Base-by-base conservation (phyloP, 2,888 invertebrate genomes). In the Drosophila gaucha region DNA sequence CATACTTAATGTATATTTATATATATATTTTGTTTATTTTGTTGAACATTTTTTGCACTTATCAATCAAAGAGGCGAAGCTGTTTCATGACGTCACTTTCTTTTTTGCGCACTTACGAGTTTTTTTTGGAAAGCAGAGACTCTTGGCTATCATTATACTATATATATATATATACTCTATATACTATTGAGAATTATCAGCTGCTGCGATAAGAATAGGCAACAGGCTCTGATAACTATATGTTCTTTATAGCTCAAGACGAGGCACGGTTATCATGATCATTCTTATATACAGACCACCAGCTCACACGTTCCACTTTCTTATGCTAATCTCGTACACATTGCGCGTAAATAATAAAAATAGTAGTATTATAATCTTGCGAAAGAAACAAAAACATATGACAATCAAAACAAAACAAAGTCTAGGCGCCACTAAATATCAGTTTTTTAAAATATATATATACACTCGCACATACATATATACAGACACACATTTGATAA, bases 231-330 rank as follows among this genome's bases (percentile, higher is more conserved):
- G 8, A 22, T 26, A 30, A 31, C 9, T 41, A 30, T 59, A 30
- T 59, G 24, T 41, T 26, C 24, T 10, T 18, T 49, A 39, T 30
- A 31, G 36, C n/a, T 28, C 16, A 12, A 16, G 20, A 5, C 24
- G 14, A 9, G 24, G 10, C 28, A 10, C 22, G 16, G 28, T 16
- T 36, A 54, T 56, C 55, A 16, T 26, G 1, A 26, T 41, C 10
- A 28, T 20, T 10, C 20, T 8, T 16, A 26, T 38, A 30, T 22
- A 12, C 6, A 9, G 12, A 16, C 30, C 43, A 10, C 9, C 24
- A 8, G 51, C 67, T 75, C 69, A 55, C 73, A 80, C 69, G 79
- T 49, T 80, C 62, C 68, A 71, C 41, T 71, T 84, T 58, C 26
- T 41, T 51, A 52, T 60, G 68, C 67, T 80, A 74, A 80, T 80